Conservation (phyloP, 1,140 invertebrate genomes). For the Ips nitidus region DNA sequence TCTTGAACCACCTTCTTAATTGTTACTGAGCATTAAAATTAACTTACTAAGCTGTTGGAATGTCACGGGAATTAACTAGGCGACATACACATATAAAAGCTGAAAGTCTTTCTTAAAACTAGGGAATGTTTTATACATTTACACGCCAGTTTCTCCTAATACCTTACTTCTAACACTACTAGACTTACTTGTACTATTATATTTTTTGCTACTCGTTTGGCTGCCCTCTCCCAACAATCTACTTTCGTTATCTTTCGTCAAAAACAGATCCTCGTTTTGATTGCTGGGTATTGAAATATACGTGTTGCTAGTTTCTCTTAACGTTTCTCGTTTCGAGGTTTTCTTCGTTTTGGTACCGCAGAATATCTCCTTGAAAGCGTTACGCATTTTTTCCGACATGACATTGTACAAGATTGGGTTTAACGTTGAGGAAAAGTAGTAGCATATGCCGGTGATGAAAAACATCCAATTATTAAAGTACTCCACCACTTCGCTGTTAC, state of each 20-base stretch:
- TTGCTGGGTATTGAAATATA: slow-evolving; percentile 25
- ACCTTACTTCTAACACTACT: slow-evolving; percentile 2
- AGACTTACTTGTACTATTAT: background rate
- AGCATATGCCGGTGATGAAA: slow-evolving; percentile 76
- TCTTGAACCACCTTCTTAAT: no score
- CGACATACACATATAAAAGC: no score
- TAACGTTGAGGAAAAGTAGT: slow-evolving; percentile 85
- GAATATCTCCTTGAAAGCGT: slow-evolving; percentile 68
- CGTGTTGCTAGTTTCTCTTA: slow-evolving; percentile 30
- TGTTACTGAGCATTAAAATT: no score
- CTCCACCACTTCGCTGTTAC: slow-evolving; percentile 60
- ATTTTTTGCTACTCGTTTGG: slow-evolving; percentile 10
- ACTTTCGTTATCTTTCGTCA: slow-evolving; percentile 10
- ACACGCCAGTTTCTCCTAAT: slow-evolving; percentile 21
- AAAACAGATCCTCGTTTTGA: slow-evolving; percentile 25
- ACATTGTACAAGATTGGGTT: slow-evolving; percentile 92
- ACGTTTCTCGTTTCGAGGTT: slow-evolving; percentile 14
- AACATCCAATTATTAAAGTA: slow-evolving; percentile 78
- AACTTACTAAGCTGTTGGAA: no score
- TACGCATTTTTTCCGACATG: slow-evolving; percentile 83
- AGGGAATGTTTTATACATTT: background rate
- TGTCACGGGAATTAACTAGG: no score
- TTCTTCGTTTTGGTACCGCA: slow-evolving; percentile 36
- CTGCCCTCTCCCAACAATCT: slow-evolving; percentile 8
- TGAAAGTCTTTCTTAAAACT: background rate